Evolutionary conservation across 2,113 vertebrate species (phyloP).

Genomic region (Pygoscelis adeliae): DNA sequence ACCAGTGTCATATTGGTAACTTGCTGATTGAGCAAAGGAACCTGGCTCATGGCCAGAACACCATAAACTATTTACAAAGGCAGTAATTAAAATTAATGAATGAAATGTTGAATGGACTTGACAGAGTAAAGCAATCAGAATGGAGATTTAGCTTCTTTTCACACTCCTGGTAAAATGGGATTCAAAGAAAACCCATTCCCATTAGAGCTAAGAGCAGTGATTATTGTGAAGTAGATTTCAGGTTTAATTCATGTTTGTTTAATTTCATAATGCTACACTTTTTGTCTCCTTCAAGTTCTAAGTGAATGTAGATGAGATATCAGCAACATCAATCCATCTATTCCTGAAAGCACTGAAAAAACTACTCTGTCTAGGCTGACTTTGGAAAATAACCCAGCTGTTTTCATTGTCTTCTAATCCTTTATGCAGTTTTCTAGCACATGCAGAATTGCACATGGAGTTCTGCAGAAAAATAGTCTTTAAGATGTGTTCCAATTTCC

Average conservation of each 20-base stretch:
- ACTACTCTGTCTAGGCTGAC: not conserved
- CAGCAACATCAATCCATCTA: not conserved
- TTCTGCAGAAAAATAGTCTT: not conserved
- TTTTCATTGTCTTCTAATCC: not conserved
- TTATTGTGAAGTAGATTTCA: not conserved
- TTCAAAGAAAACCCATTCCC: not conserved
- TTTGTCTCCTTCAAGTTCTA: not conserved
- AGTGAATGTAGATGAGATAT: not conserved
- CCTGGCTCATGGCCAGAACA: not conserved
- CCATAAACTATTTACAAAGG: constrained; percentile 13
- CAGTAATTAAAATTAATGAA: constrained; percentile 60
- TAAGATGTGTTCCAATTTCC: not conserved
- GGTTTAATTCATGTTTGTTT: constrained; percentile 18
- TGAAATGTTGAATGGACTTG: constrained; percentile 1
- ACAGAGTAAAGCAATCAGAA: constrained; percentile 28
- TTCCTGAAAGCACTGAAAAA: not conserved
- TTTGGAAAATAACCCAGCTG: not conserved
- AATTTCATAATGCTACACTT: not conserved
- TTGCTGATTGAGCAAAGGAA: not conserved
- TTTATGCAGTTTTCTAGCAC: not conserved
- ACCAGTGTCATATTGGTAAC: not conserved
- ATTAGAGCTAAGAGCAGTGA: not conserved
- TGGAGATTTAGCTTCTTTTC: constrained; percentile 24
- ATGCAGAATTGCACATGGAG: not conserved
- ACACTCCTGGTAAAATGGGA: not conserved